Evolutionary conservation across 30 jellyfish, hydroid and myxozoan genomes (phyloP).

Genomic region (Cassiopea andromeda): DNA sequence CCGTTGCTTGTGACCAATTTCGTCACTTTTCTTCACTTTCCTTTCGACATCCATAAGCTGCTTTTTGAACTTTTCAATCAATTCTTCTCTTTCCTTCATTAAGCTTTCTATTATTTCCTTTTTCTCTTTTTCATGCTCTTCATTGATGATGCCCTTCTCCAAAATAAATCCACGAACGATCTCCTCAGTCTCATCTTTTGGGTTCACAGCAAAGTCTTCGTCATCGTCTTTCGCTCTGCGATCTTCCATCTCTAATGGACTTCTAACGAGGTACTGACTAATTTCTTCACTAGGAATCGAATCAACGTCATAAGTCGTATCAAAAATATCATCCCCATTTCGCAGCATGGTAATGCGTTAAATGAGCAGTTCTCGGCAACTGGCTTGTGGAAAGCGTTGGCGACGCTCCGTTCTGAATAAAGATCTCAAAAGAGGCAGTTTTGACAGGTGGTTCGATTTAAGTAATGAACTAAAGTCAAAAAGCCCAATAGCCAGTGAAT

Average conservation of each 20-base stretch:
- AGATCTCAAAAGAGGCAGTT: constrained; percentile 1
- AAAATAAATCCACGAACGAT: constrained; percentile 85
- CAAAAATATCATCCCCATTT: background rate
- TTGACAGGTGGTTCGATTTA: constrained; percentile 8
- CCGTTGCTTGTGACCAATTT: background rate
- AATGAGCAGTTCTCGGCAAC: constrained; percentile 12
- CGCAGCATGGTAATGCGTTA: constrained; percentile 12
- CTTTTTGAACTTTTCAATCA: constrained; percentile 71
- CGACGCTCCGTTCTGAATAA: constrained; percentile 32
- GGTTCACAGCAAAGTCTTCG: constrained; percentile 26
- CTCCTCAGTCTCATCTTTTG: constrained; percentile 84
- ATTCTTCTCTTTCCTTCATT: constrained; percentile 74
- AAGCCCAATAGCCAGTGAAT: background rate
- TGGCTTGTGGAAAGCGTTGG: constrained; percentile 32
- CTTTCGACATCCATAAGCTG: constrained; percentile 75
- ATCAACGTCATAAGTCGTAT: constrained; percentile 28
- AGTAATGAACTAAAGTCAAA: background rate
- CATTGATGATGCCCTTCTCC: constrained; percentile 76
- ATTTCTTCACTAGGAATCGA: constrained; percentile 31
- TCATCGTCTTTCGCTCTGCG: background rate
- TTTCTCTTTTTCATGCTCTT: constrained; percentile 93
- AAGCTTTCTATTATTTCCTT: constrained; percentile 67
- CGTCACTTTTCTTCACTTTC: constrained; percentile 15
- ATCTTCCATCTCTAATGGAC: constrained; percentile 5
- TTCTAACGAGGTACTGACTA: constrained; percentile 3